Percentiles rank a stretch among this genome's conserved stretches.
phyloP scores from a whole-genome alignment of 2,888 invertebrate genomes.

The Hoplodrina blanda region DNA sequence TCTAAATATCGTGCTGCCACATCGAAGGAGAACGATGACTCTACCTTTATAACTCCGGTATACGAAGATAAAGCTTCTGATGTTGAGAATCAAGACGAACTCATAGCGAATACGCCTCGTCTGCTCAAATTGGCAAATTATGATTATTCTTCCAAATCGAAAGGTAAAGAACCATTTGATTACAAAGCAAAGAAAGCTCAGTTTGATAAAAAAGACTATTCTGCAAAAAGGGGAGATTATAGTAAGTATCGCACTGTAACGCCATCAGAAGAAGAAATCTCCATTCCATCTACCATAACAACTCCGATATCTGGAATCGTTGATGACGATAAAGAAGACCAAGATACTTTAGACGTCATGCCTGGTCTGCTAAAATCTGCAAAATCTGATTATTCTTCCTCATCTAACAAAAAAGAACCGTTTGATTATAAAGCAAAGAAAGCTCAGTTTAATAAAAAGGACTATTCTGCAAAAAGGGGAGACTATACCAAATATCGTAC shows the following conservation, averaged over 20 bases:
- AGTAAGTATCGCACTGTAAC: slow-evolving; percentile 24
- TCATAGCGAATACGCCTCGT: neutral
- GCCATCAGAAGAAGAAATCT: slow-evolving; percentile 4
- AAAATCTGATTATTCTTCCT: slow-evolving; percentile 36
- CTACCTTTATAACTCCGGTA: neutral
- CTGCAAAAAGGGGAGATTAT: slow-evolving; percentile 34
- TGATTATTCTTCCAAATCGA: slow-evolving; percentile 43
- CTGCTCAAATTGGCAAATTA: slow-evolving; percentile 32
- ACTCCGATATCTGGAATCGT: neutral
- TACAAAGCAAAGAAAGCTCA: slow-evolving; percentile 35
- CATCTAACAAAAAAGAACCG: slow-evolving; percentile 37
- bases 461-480: slow-evolving; percentile 48
- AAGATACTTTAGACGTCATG: neutral
- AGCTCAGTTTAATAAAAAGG: slow-evolving; percentile 57
- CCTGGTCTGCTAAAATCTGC: slow-evolving; percentile 31
- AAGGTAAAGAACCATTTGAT: slow-evolving; percentile 29
- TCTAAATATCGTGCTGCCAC: slow-evolving; percentile 6
- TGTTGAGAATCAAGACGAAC: slow-evolving; percentile 7
- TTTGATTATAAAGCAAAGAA: slow-evolving; percentile 65
- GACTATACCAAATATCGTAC: slow-evolving; percentile 44
- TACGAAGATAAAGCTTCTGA: neutral
- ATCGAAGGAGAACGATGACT: slow-evolving; percentile 7
- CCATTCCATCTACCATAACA: neutral
- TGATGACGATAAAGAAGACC: neutral
- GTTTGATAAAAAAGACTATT: slow-evolving; percentile 38